Percentiles rank a stretch among this genome's conserved stretches.
Evolutionary conservation across 2,113 vertebrate genomes (phyloP).

Genomic region (Colinus virginianus): DNA sequence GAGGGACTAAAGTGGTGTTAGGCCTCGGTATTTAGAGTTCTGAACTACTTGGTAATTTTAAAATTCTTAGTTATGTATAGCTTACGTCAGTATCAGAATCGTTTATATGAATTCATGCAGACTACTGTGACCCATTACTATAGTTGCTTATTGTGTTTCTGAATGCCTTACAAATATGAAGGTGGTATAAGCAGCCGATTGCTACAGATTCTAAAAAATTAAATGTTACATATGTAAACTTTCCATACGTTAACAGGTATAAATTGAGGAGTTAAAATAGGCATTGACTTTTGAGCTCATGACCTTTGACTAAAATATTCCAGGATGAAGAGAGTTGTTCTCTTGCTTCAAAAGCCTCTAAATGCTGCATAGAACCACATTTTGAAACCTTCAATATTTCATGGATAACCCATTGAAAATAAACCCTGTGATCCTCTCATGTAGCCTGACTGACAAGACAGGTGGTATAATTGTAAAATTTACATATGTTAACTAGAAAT

Average conservation of each 20-base stretch:
- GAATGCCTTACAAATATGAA: not conserved
- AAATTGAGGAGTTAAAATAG: not conserved
- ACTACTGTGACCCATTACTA: not conserved
- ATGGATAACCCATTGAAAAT: not conserved
- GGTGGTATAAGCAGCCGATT: not conserved
- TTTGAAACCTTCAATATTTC: not conserved
- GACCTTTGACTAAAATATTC: not conserved
- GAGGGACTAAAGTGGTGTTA: not conserved
- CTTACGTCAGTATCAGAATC: not conserved
- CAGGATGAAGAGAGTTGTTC: not conserved
- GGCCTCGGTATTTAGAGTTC: not conserved
- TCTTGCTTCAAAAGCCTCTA: not conserved
- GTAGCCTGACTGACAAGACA: not conserved
- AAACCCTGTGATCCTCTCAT: not conserved
- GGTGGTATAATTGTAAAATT: not conserved
- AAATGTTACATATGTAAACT: not conserved
- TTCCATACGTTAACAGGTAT: not conserved
- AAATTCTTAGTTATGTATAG: not conserved
- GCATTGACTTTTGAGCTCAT: not conserved
- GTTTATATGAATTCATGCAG: not conserved
- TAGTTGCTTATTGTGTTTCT: not conserved
- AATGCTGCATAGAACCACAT: not conserved
- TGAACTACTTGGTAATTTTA: not conserved
- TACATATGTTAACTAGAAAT: not conserved
- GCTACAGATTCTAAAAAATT: not conserved